Evolutionary conservation across 2,888 invertebrate species (phyloP).

Genomic region (Drosophila subsilvestris): DNA sequence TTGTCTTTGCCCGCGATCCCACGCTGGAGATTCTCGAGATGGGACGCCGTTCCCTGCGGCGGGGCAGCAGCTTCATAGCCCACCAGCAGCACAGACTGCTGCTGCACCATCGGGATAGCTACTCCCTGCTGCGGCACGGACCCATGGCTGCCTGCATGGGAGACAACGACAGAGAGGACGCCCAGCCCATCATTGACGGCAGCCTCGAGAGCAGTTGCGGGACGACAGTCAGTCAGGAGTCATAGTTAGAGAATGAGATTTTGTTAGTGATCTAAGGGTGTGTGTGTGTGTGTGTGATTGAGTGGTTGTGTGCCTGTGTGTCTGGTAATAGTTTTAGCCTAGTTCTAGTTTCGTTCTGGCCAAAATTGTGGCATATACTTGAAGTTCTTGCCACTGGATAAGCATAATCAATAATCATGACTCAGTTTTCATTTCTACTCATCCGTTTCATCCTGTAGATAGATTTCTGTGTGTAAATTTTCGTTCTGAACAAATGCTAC

Average conservation of each 20-base stretch:
- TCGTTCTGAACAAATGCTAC: slow-evolving; percentile 48
- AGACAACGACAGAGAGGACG: slow-evolving; percentile 68
- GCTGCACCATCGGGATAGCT: slow-evolving; percentile 80
- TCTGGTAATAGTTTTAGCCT: slow-evolving; percentile 18
- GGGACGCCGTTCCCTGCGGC: slow-evolving; percentile 89
- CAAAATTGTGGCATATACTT: slow-evolving; percentile 67
- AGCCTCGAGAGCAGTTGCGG: slow-evolving; percentile 14
- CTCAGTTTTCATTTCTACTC: slow-evolving; percentile 32
- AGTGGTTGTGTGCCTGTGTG: neutral
- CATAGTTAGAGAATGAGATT: slow-evolving; percentile 51
- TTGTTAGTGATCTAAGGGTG: slow-evolving; percentile 16
- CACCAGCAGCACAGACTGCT: slow-evolving; percentile 83
- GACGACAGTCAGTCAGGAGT: slow-evolving; percentile 44
- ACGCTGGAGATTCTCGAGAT: slow-evolving; percentile 91
- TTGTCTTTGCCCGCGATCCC: slow-evolving; percentile 88
- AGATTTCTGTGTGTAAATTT: slow-evolving; percentile 37
- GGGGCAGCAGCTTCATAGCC: slow-evolving; percentile 85
- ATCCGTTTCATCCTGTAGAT: slow-evolving; percentile 58
- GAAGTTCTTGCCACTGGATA: slow-evolving; percentile 57
- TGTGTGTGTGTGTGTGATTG: slow-evolving; percentile 20
- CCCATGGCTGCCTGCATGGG: slow-evolving; percentile 64
- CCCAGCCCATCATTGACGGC: slow-evolving; percentile 69
- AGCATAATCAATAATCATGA: slow-evolving; percentile 31
- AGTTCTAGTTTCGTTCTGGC: slow-evolving; percentile 60
- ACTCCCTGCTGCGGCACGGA: slow-evolving; percentile 78